Base-by-base conservation (phyloP, 2,797 vertebrate species). In the Prunella strophiata region DNA sequence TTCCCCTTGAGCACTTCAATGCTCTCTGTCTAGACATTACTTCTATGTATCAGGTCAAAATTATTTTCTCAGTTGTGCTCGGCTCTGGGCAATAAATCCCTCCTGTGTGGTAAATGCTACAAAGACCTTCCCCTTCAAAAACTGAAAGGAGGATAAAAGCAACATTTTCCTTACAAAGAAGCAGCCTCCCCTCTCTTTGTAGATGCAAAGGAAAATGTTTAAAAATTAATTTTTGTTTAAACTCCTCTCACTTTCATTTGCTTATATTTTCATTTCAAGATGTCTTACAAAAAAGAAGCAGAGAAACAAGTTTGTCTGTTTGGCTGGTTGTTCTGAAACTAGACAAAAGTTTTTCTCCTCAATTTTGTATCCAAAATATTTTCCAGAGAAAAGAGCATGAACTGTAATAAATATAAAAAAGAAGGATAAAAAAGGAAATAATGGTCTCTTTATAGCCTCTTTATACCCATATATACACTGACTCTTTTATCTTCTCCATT, bases 11-110 rank as follows among this genome's bases (percentile, higher is more conserved):
- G 94, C 91, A 93, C 54, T 94, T 94, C 67, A 82, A 40, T 86
- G 71, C 50, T 93, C 43, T 78, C 67, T 93, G 94, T 96, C 96
- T 96, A 96, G 96, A 96, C 94, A 89, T 54, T 58, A 88, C 63
- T 79, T 77, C 77, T 65, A 9, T 38, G 26, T 36, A 91, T 52
- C 78, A 92, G 63, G 79, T 79, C 85, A 94, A 71, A 92, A 94
- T 40, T 72, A 81, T 79, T 93, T 89, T 90, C 88, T 90, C 34
- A 58, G 48, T 81, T 90, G 73, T 76, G 51, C 76, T 92, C 71
- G 48, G 73, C 62, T 89, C 76, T 93, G 82, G 65, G 73, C 89
- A 88, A 34, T 73, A 95, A 96, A 67, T 63, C 66, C 54, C 70
- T 83, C 85, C 80, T 54, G 42, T 67, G 94, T 73, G 73, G 62